These are phyloP conservation scores for Tetragonula clypearis DNA, from an alignment of 1,140 invertebrate species.

Conservation along the genomic window DNA sequence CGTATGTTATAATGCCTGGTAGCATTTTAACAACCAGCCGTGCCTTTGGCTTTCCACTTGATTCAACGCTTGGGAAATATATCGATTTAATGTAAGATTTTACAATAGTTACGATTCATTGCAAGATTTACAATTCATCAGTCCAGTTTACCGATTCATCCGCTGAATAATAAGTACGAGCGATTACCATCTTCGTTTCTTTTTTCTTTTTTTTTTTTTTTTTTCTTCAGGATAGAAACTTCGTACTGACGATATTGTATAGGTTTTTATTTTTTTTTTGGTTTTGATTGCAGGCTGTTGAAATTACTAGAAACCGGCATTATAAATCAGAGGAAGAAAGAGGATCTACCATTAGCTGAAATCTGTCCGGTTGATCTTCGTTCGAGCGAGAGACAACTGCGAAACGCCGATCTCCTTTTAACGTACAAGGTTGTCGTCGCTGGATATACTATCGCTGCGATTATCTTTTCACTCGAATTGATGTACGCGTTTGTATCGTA, in stretches of 20 bases:
- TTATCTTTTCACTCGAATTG: conserved; percentile 86
- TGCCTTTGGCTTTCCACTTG: conserved; percentile 86
- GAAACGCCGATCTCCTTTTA: conserved; percentile 86
- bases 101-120: too few relatives aligned
- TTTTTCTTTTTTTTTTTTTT: background rate
- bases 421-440: conserved; percentile 87
- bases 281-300: conserved; percentile 82
- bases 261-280: background rate
- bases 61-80: conserved; percentile 81
- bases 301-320: conserved; percentile 88
- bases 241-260: too few relatives aligned
- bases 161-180: background rate
- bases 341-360: conserved; percentile 86
- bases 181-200: background rate
- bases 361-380: conserved; percentile 91
- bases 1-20: conserved; percentile 87
- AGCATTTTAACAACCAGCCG: conserved; percentile 84
- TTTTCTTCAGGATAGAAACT: background rate
- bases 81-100: conserved; percentile 25
- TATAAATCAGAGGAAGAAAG: conserved; percentile 84
- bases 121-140: background rate
- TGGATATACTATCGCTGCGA: conserved; percentile 83
- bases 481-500: conserved; percentile 27
- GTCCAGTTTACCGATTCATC: background rate
- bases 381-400: conserved; percentile 89